Evolutionary conservation across 2,113 vertebrate genomes (phyloP).

Genomic region (Puntigrus tetrazona): DNA sequence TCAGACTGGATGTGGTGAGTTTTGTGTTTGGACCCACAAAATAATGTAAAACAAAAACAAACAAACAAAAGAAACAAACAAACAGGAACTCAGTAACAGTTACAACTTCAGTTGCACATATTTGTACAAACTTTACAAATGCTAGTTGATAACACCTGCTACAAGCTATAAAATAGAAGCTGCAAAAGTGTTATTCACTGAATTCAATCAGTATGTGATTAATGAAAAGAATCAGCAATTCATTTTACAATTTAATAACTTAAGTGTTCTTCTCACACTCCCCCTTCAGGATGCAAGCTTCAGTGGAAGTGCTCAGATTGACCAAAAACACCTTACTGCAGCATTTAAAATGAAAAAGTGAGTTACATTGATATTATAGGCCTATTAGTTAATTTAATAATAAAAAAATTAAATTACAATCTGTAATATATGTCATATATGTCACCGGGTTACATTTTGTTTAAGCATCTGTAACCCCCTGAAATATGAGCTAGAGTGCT

Average conservation of each 20-base stretch:
- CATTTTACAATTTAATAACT: neutral
- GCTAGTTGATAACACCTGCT: neutral
- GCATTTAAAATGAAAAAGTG: conserved; percentile 46
- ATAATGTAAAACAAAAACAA: neutral
- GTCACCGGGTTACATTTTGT: no score
- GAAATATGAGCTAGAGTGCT: no score
- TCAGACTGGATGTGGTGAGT: conserved; percentile 55
- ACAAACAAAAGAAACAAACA: neutral
- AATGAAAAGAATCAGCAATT: neutral
- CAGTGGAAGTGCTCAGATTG: conserved; percentile 25
- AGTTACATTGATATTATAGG: neutral
- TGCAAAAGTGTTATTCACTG: neutral
- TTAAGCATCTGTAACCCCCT: no score
- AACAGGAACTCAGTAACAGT: neutral
- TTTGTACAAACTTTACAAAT: neutral
- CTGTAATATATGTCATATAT: no score
- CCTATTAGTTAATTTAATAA: no score
- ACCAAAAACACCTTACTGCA: conserved; percentile 30
- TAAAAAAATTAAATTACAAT: no score
- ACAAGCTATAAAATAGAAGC: neutral
- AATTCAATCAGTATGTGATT: neutral
- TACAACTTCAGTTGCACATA: neutral
- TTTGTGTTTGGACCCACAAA: neutral
- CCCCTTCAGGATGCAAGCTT: conserved; percentile 25
- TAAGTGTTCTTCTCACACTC: neutral